Conservation (phyloP, 2,113 vertebrate genomes). For the Lepidothrix coronata region DNA sequence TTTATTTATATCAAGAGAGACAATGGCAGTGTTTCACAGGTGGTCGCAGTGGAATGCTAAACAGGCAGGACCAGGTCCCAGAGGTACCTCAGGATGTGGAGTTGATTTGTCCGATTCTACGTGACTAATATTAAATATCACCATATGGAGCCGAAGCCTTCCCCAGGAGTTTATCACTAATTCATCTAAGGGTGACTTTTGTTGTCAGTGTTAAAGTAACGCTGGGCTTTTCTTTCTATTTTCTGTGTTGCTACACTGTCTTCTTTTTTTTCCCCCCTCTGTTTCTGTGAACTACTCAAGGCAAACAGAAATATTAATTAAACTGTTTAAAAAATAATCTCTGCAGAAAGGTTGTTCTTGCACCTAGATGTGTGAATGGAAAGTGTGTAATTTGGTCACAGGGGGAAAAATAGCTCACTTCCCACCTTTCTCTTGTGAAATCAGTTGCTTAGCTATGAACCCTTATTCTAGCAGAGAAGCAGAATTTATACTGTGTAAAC, state of each 20-base stretch:
- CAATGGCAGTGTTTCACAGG: constrained; percentile 11
- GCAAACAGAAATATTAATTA: constrained; percentile 65
- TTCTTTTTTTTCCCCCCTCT: not conserved
- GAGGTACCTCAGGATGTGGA: not conserved
- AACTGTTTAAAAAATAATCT: constrained; percentile 41
- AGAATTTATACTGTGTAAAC: constrained; percentile 26
- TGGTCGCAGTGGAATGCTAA: constrained; percentile 27
- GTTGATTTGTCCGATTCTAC: not conserved
- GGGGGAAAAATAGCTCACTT: not conserved
- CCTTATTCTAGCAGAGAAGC: not conserved
- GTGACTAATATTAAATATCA: constrained; percentile 47
- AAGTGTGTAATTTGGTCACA: not conserved
- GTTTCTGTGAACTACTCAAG: constrained; percentile 49
- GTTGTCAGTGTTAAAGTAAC: constrained; percentile 35
- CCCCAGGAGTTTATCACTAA: constrained; percentile 55
- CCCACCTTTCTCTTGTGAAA: constrained; percentile 14
- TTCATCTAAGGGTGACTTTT: constrained; percentile 54
- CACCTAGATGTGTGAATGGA: not conserved
- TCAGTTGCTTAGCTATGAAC: constrained; percentile 12
- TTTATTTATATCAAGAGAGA: constrained; percentile 58
- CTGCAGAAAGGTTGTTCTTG: constrained; percentile 2
- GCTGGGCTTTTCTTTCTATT: not conserved
- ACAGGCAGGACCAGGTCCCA: not conserved
- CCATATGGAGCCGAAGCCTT: constrained; percentile 17
- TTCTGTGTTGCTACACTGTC: not conserved